Conservation (phyloP, 2,797 vertebrate species). For the Toxotes lorentzi region DNA sequence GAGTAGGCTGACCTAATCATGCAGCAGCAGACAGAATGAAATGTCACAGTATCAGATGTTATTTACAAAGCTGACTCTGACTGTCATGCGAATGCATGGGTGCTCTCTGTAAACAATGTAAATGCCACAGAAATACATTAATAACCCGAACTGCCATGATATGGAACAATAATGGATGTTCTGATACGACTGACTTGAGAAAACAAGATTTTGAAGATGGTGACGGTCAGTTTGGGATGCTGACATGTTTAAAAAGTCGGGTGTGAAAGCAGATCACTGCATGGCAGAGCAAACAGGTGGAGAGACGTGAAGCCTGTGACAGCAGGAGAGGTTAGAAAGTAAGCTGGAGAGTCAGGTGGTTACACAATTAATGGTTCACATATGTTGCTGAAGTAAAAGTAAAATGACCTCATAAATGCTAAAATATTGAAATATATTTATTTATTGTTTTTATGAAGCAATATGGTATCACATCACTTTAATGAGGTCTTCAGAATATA, state of each 20-base stretch:
- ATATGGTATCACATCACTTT: too few relatives aligned
- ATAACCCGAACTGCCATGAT: neutral
- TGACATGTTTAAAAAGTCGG: constrained; percentile 2
- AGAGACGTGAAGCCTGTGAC: neutral
- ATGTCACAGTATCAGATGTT: neutral
- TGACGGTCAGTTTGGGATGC: neutral
- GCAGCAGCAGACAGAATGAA: neutral
- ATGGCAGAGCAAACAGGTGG: neutral
- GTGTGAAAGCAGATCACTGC: neutral
- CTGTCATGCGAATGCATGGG: neutral
- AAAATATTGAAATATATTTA: too few relatives aligned
- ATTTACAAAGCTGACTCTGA: neutral
- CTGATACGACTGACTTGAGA: neutral
- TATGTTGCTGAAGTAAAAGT: too few relatives aligned
- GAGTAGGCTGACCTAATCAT: neutral
- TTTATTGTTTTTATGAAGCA: too few relatives aligned
- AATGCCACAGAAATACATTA: neutral
- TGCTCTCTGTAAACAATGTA: neutral
- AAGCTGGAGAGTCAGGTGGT: neutral
- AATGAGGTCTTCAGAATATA: too few relatives aligned
- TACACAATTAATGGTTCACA: neutral
- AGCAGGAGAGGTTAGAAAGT: too few relatives aligned
- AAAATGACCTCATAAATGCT: too few relatives aligned
- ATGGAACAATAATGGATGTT: neutral
- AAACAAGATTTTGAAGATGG: neutral